Evolutionary conservation across 1,140 invertebrate species (phyloP).

Genomic region (Drosophila chauvacae): DNA sequence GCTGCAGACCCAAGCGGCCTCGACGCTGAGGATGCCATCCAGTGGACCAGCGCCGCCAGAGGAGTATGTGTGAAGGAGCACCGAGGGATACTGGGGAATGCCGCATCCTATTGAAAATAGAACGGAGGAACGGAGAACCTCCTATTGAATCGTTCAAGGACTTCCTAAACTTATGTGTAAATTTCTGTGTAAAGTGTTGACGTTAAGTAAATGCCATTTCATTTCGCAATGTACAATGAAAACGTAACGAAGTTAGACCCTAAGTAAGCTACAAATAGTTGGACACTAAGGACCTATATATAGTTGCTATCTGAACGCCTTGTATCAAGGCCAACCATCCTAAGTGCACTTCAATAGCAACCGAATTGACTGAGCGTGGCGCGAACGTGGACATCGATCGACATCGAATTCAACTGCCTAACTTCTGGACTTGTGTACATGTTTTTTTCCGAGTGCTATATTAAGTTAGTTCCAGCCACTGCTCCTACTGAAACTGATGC

Average conservation of each 20-base stretch:
- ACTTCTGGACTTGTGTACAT: constrained; percentile 47
- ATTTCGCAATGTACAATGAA: constrained; percentile 76
- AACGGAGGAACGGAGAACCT: too few relatives aligned
- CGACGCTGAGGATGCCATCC: constrained; percentile 88
- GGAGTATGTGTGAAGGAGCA: constrained; percentile 89
- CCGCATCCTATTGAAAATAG: not conserved
- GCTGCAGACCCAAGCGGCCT: constrained; percentile 78
- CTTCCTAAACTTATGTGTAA: constrained; percentile 26
- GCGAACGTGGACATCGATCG: not conserved
- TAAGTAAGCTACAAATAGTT: constrained; percentile 29
- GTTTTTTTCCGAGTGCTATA: constrained; percentile 71
- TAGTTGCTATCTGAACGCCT: constrained; percentile 59
- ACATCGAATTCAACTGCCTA: constrained; percentile 13
- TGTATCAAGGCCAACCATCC: constrained; percentile 83
- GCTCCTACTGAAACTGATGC: constrained; percentile 3
- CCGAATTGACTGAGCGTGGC: constrained; percentile 49
- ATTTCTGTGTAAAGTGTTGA: constrained; percentile 59
- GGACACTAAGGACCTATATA: constrained; percentile 15
- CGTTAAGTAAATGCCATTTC: constrained; percentile 68
- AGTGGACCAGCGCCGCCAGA: constrained; percentile 91
- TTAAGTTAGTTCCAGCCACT: constrained; percentile 61
- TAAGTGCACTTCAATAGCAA: constrained; percentile 56
- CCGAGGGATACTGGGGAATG: not conserved
- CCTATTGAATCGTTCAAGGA: not conserved
- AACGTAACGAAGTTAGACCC: constrained; percentile 24